Conservation (phyloP, 1,140 invertebrate genomes). For the Sinonovacula constricta region DNA sequence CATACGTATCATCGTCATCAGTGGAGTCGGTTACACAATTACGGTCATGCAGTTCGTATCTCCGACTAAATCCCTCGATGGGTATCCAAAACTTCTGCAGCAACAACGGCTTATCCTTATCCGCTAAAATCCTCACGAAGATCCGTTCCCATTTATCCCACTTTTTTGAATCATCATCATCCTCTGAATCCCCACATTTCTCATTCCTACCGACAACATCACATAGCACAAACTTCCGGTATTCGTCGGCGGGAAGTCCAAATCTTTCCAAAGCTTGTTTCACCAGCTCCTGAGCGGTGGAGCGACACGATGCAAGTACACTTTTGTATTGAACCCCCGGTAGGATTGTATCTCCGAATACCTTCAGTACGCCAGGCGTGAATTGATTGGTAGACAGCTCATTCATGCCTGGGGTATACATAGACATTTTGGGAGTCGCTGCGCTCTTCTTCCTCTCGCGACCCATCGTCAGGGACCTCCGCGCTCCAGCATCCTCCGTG, state of each 20-base stretch:
- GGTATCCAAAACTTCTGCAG: conserved; percentile 74
- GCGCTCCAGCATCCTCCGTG: conserved; percentile 1
- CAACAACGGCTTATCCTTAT: conserved; percentile 67
- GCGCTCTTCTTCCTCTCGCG: conserved; percentile 31
- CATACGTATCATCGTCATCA: conserved; percentile 65
- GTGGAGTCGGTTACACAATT: conserved; percentile 54
- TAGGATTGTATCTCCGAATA: conserved; percentile 71
- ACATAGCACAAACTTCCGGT: conserved; percentile 66
- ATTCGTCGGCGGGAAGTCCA: conserved; percentile 53
- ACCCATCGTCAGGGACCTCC: conserved; percentile 20
- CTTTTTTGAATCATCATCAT: conserved; percentile 16
- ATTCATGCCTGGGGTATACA: conserved; percentile 12
- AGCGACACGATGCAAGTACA: conserved; percentile 70
- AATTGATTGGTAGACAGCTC: conserved; percentile 69
- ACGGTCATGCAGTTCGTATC: conserved; percentile 68
- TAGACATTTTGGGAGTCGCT: background rate
- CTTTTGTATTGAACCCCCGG: conserved; percentile 73
- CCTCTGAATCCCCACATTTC: conserved; percentile 1
- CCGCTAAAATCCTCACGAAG: conserved; percentile 62
- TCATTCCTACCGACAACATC: conserved; percentile 67
- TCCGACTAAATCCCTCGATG: conserved; percentile 66
- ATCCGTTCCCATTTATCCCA: conserved; percentile 63
- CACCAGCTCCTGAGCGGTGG: conserved; percentile 70
- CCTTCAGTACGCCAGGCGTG: conserved; percentile 70
- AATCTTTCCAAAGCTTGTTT: conserved; percentile 72